Conservation (phyloP, 2,888 invertebrate genomes). For the Xiphydria camelus region DNA sequence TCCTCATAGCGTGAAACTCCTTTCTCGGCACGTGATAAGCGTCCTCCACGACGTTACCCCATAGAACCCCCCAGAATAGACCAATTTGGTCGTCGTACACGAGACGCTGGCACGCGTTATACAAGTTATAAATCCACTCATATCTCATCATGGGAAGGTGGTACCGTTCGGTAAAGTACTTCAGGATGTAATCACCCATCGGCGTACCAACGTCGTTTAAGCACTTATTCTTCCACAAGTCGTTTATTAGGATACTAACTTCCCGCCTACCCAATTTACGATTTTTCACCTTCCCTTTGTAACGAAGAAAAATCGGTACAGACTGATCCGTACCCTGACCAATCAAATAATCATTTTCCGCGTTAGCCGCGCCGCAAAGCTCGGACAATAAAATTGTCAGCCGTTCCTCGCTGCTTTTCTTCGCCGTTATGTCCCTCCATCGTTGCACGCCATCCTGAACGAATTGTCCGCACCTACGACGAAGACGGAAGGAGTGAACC, state of each 20-base stretch:
- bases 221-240: slow-evolving; percentile 59
- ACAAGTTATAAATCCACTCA: slow-evolving; percentile 62
- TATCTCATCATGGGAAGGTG: slow-evolving; percentile 60
- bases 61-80: slow-evolving; percentile 60
- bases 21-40: slow-evolving; percentile 58
- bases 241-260: slow-evolving; percentile 59
- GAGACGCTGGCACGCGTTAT: slow-evolving; percentile 60
- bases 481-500: no score
- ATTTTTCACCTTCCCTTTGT: slow-evolving; percentile 60
- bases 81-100: slow-evolving; percentile 60
- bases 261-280: slow-evolving; percentile 61
- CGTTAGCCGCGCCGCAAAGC: slow-evolving; percentile 59
- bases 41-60: slow-evolving; percentile 57
- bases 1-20: slow-evolving; percentile 54
- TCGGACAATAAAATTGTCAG: slow-evolving; percentile 60
- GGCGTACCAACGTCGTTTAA: slow-evolving; percentile 36
- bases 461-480: slow-evolving; percentile 59
- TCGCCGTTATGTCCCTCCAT: slow-evolving; percentile 60
- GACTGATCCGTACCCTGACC: slow-evolving; percentile 60
- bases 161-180: slow-evolving; percentile 61
- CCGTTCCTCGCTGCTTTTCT: slow-evolving; percentile 57
- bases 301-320: slow-evolving; percentile 59
- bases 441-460: slow-evolving; percentile 60
- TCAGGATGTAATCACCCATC: slow-evolving; percentile 60
- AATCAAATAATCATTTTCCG: slow-evolving; percentile 60